Evolutionary conservation across 2,888 invertebrate genomes (phyloP), one percentile per base, ranked within the genome.

Genomic region (Zygogramma bicolorata): DNA sequence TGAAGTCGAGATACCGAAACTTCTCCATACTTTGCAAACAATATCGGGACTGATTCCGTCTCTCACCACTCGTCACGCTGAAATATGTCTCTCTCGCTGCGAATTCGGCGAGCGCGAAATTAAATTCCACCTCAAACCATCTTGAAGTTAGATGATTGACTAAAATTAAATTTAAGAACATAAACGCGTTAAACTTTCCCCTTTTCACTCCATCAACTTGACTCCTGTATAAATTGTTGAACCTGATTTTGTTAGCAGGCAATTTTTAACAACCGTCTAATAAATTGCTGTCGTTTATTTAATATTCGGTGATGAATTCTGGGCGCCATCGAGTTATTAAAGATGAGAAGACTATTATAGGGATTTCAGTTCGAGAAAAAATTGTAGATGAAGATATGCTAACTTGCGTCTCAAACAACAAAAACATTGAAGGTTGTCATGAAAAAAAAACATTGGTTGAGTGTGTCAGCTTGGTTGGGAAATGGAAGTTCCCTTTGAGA

Each of bases 121-220:
- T 86, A 85, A 86, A 85, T 86, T 86, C 83, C 81, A 85, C 84
- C 84, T 85, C 86, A 85, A 85, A 84, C 84, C 84, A 81, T 84
- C 84, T 84, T 83, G 82, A 83, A 84, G 84, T 84, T 83, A 82
- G 85, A 86, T 87, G 87, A 87, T 87, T 86, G 86, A 86, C 85
- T 86, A 84, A 87, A 87, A 87, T 87, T 87, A 86, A 87, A 87
- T 87, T 87, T 86, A 84, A 85, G 85, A 86, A 87, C 84, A 86
- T 86, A 85, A 86, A 86, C 84, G 84, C 85, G 85, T 85, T 86
- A 85, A 86, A 84, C 85, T 85, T 85, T 84, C 84, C 85, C 84
- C 85, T 84, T 85, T 86, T 84, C 82, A 84, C 84, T 85, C 84
- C 83, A 83, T 84, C 83, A 84, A 83, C 82, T 83, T 84, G 85